A percentile compares a stretch with the other conserved stretches of the same genome.
Conservation (phyloP, 2,797 vertebrate genomes). For the Myripristis jacobus region DNA sequence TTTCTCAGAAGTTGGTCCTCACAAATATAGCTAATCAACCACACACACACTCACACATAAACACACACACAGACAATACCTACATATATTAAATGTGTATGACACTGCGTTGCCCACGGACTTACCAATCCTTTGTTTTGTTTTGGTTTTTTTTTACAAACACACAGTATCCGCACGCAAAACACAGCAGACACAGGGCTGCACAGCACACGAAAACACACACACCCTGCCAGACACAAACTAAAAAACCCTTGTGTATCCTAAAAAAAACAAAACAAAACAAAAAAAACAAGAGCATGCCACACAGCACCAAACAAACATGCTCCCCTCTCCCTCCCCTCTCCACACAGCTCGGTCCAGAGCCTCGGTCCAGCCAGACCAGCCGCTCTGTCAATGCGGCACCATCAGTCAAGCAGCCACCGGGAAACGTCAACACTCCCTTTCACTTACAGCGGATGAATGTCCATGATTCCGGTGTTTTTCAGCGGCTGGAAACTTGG, state of each 20-base stretch:
- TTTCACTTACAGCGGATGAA: constrained; percentile 84
- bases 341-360: background rate
- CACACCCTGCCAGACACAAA: constrained; percentile 39
- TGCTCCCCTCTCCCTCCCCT: background rate
- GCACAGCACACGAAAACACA: constrained; percentile 6
- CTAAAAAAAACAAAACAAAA: constrained; percentile 14
- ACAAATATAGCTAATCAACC: too few relatives aligned
- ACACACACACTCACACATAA: too few relatives aligned
- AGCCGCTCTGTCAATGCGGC: constrained; percentile 75
- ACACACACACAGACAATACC: too few relatives aligned
- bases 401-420: constrained; percentile 74
- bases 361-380: background rate
- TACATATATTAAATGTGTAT: too few relatives aligned
- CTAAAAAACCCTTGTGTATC: background rate
- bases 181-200: background rate
- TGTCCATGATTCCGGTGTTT: constrained; percentile 87
- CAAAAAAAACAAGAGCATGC: background rate
- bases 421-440: constrained; percentile 67
- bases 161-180: too few relatives aligned
- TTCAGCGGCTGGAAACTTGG: constrained; percentile 85
- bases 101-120: too few relatives aligned
- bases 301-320: background rate
- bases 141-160: too few relatives aligned
- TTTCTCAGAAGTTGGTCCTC: too few relatives aligned
- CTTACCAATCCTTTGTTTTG: too few relatives aligned